Evolutionary conservation across 2,113 vertebrate genomes (phyloP).

Genomic region (Papio anubis): DNA sequence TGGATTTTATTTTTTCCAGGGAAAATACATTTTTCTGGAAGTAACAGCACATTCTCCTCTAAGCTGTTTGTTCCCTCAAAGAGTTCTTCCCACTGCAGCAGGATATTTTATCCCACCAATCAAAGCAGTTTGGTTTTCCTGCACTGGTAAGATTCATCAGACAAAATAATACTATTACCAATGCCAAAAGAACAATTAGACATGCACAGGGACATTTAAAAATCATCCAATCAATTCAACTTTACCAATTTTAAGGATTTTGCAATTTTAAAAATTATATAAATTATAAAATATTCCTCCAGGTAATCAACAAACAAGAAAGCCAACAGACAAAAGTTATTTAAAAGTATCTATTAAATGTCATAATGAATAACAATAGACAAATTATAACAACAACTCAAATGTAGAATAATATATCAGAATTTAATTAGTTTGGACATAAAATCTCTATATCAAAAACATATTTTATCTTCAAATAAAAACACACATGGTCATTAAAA

Average conservation of each 20-base stretch:
- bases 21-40: conserved; percentile 39
- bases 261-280: neutral
- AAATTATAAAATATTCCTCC: neutral
- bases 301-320: neutral
- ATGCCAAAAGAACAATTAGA: neutral
- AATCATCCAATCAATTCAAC: neutral
- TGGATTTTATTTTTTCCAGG: neutral
- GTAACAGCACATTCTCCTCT: neutral
- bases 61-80: neutral
- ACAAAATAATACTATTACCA: neutral
- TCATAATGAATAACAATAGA: neutral
- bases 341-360: neutral
- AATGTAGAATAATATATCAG: neutral
- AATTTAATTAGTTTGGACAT: neutral
- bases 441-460: neutral
- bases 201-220: neutral
- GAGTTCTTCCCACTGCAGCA: neutral
- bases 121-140: neutral
- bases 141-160: neutral
- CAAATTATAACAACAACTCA: neutral
- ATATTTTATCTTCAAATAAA: neutral
- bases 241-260: neutral
- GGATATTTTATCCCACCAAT: neutral
- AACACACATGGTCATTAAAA: neutral
- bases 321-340: neutral